Percentiles rank a stretch among this genome's conserved stretches.
phyloP scores from a whole-genome alignment of 2,113 vertebrate species.

The Leucopsar rothschildi region DNA sequence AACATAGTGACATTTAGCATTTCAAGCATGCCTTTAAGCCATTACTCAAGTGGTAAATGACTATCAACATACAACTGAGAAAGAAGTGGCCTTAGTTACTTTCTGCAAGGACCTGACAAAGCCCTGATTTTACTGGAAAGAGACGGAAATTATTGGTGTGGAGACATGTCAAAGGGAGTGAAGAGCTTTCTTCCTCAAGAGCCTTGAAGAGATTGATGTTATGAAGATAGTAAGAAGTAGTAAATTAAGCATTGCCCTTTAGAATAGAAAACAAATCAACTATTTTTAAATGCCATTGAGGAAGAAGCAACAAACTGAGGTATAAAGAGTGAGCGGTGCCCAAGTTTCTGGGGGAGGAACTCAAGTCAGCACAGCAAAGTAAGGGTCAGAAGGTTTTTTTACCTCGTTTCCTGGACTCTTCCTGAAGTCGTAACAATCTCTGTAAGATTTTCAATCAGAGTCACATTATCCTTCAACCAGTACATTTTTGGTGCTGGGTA shows the following conservation, averaged over 20 bases:
- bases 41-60: not conserved
- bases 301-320: not conserved
- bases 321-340: not conserved
- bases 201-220: not conserved
- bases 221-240: not conserved
- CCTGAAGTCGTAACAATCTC: slow-evolving; percentile 81
- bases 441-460: slow-evolving; percentile 84
- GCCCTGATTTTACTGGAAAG: not conserved
- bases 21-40: not conserved
- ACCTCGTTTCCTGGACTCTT: slow-evolving; percentile 86
- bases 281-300: not conserved
- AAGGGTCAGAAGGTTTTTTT: not conserved
- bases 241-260: not conserved
- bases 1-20: not conserved
- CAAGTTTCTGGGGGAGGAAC: not conserved
- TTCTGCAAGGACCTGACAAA: not conserved
- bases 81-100: not conserved
- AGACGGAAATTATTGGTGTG: not conserved
- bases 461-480: slow-evolving; percentile 90
- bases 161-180: not conserved
- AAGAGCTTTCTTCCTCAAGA: not conserved
- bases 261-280: not conserved
- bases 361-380: not conserved
- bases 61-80: not conserved
- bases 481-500: slow-evolving; percentile 84